These are phyloP conservation scores for Bellardia pandia DNA, from an alignment of 2,888 invertebrate genomes.

Conservation along the genomic window DNA sequence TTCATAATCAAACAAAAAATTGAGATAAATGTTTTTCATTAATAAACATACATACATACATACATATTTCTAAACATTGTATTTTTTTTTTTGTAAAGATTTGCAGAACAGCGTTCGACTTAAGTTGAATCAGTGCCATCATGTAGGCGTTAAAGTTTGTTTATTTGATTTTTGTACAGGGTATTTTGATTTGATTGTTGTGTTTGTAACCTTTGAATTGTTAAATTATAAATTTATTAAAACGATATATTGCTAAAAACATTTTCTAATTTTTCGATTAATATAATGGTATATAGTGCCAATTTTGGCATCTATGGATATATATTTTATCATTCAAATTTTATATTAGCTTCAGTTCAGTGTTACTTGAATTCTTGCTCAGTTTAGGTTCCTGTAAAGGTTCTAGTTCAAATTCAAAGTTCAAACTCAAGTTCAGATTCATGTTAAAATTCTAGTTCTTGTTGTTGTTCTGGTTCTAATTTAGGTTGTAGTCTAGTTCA, in stretches of 20 bases:
- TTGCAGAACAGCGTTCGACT: not conserved
- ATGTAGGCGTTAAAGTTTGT: not conserved
- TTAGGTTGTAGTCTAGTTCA: not conserved
- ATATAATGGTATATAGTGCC: too few relatives aligned
- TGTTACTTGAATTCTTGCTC: not conserved
- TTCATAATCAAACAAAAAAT: not conserved
- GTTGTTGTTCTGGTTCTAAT: not conserved
- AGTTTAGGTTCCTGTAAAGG: too few relatives aligned
- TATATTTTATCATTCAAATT: not conserved
- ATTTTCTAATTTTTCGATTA: too few relatives aligned
- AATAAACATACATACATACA: not conserved
- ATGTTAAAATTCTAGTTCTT: not conserved
- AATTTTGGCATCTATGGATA: too few relatives aligned
- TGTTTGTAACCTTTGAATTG: too few relatives aligned
- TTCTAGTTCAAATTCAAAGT: not conserved
- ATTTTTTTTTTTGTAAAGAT: not conserved
- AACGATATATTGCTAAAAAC: too few relatives aligned
- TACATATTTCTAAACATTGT: not conserved
- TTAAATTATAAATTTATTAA: too few relatives aligned
- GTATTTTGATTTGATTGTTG: too few relatives aligned
- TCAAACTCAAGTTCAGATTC: not conserved
- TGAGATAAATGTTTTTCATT: not conserved
- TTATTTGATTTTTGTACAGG: not conserved
- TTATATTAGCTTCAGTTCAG: not conserved
- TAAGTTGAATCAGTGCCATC: not conserved